These are phyloP conservation scores for Synergus itoensis DNA, from an alignment of 2,888 invertebrate species.

Conservation along the genomic window DNA sequence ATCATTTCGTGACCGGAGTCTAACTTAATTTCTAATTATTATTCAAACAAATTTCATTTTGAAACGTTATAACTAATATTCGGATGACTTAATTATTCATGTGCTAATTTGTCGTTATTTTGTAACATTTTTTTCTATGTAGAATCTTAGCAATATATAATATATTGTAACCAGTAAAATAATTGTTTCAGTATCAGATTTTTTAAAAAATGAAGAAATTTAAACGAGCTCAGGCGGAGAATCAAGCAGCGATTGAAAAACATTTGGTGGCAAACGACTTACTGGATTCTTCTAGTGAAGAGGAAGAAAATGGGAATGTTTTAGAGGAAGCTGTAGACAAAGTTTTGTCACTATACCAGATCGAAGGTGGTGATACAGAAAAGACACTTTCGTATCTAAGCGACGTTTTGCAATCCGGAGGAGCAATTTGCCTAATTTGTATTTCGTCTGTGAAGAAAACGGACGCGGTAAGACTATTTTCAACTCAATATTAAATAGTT, in stretches of 20 bases:
- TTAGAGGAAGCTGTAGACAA: constrained; percentile 68
- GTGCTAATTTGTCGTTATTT: neutral
- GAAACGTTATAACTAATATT: neutral
- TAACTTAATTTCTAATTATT: neutral
- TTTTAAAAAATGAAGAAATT: constrained; percentile 70
- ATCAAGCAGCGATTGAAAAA: constrained; percentile 70
- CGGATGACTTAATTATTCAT: neutral
- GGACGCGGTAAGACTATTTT: constrained; percentile 81
- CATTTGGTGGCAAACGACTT: constrained; percentile 66
- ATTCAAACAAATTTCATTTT: neutral
- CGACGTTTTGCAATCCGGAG: constrained; percentile 88
- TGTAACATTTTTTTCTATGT: neutral
- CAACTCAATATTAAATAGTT: neutral
- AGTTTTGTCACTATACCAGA: constrained; percentile 68
- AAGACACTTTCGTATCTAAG: constrained; percentile 87
- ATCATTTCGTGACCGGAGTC: neutral
- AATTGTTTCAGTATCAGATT: neutral
- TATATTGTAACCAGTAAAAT: neutral
- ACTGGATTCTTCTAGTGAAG: constrained; percentile 72
- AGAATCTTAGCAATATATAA: neutral
- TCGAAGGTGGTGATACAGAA: constrained; percentile 77
- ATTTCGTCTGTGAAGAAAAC: constrained; percentile 90
- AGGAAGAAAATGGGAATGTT: constrained; percentile 67
- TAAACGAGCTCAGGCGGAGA: constrained; percentile 69
- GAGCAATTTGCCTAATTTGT: constrained; percentile 93